Evolutionary conservation across 2,888 invertebrate species (phyloP), one percentile per base, ranked within the genome.

Genomic region (Tortricodes alternella): DNA sequence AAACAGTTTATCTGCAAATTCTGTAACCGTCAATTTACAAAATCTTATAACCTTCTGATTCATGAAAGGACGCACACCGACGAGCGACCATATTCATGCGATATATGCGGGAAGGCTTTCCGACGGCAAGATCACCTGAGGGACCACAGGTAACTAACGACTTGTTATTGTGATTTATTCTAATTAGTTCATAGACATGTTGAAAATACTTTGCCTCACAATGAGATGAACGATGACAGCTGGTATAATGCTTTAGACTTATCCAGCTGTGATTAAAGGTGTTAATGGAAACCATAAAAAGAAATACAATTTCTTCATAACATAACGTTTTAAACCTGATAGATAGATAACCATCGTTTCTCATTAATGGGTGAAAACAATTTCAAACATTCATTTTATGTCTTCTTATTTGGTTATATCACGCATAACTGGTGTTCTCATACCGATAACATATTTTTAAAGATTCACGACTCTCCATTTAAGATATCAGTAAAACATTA

Each of bases 1-100:
- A 99, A 99, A 84, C 98, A 99, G 85, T 99, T 98, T 87, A 99
- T 99, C 76, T 99, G 99, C 92, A 97, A 98, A 89, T 99, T 97
- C 90, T 99, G 99, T 85, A 96, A 97, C 82, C 93, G 99, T 46
- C 98, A 98, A 80, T 99, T 99, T 85, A 99, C 99, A 63, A 99
- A 99, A 91, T 97, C 97, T 44, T 99, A 98, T 88, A 99, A 99
- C 89, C 92, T 99, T 74, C 92, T 99, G 70, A 99, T 99, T 71
- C 99, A 99, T 89, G 99, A 99, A 82, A 92, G 98, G 76, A 99
- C 99, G 13, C 99, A 99, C 80, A 99, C 99, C 29, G 98, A 99
- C 80, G 99, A 99, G 87, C 91, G 99, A 64, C 99, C 99, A 0
- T 99, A 98, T 83, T 96, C 97, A 13, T 99, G 99, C 91, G 99